Percentiles rank a stretch among this genome's conserved stretches.
phyloP scores from a whole-genome alignment of 2,888 invertebrate species.

The Perdita meconis region DNA sequence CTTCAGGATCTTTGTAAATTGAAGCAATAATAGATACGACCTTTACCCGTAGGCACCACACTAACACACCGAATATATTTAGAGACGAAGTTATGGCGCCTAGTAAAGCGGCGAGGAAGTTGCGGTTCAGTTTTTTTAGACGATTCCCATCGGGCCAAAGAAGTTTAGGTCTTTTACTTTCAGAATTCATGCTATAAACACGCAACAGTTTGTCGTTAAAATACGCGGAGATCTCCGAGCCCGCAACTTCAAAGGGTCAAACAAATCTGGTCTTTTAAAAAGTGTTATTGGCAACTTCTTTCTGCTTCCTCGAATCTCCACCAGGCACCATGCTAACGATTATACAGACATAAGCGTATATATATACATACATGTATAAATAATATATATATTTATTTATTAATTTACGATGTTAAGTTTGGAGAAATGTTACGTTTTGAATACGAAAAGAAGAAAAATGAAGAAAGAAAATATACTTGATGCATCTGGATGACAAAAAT shows the following conservation, averaged over 20 bases:
- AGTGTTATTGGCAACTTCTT: too few species aligned
- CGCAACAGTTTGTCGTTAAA: too few species aligned
- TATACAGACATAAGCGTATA: constrained; percentile 62
- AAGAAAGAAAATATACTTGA: constrained; percentile 68
- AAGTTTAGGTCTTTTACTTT: too few species aligned
- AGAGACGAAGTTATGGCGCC: constrained; percentile 54
- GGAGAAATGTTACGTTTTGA: constrained; percentile 80
- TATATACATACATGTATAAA: constrained; percentile 66
- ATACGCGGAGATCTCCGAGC: too few species aligned
- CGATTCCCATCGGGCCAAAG: too few species aligned
- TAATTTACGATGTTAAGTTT: constrained; percentile 81
- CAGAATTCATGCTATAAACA: too few species aligned
- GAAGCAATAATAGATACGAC: constrained; percentile 70
- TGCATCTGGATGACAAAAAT: constrained; percentile 65
- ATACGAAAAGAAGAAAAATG: constrained; percentile 47
- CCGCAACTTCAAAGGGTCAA: too few species aligned
- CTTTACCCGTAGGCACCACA: constrained; percentile 56
- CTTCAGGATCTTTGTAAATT: constrained; percentile 63
- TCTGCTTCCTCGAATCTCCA: too few species aligned
- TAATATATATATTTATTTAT: constrained; percentile 78
- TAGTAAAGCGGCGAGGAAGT: too few species aligned
- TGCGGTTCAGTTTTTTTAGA: too few species aligned
- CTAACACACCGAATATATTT: constrained; percentile 56
- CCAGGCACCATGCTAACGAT: too few species aligned
- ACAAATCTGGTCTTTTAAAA: too few species aligned